Evolutionary conservation across 2,888 invertebrate genomes (phyloP).

Genomic region (Xestia sexstrigata): DNA sequence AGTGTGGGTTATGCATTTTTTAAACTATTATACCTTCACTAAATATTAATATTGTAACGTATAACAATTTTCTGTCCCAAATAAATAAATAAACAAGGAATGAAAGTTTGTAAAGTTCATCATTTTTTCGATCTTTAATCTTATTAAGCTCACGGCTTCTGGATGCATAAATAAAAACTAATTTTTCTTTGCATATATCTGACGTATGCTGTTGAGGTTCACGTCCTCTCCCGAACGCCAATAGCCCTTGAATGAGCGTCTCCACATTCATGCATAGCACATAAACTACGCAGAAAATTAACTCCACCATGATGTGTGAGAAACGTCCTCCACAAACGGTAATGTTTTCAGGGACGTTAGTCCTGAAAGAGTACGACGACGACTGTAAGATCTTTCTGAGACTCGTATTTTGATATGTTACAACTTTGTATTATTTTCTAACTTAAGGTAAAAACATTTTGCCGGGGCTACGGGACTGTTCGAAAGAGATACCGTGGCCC

Average conservation of each 20-base stretch:
- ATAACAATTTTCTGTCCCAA: too few relatives aligned
- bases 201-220: not conserved
- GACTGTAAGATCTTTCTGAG: not conserved
- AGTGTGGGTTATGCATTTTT: too few relatives aligned
- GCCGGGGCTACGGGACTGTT: too few relatives aligned
- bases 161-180: not conserved
- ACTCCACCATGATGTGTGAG: slow-evolving; percentile 6
- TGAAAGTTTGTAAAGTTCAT: not conserved
- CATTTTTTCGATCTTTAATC: not conserved
- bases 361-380: not conserved
- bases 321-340: not conserved
- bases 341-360: slow-evolving; percentile 9
- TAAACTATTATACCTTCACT: too few relatives aligned
- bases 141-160: not conserved
- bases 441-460: too few relatives aligned
- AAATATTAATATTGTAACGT: too few relatives aligned
- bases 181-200: not conserved
- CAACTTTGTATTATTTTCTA: not conserved
- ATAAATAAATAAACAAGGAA: too few relatives aligned
- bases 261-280: not conserved
- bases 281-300: not conserved
- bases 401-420: not conserved
- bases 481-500: too few relatives aligned
- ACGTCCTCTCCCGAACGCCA: not conserved
- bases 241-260: slow-evolving; percentile 8